phyloP scores from a whole-genome alignment of 2,113 vertebrate species.

The Octodon degus region DNA sequence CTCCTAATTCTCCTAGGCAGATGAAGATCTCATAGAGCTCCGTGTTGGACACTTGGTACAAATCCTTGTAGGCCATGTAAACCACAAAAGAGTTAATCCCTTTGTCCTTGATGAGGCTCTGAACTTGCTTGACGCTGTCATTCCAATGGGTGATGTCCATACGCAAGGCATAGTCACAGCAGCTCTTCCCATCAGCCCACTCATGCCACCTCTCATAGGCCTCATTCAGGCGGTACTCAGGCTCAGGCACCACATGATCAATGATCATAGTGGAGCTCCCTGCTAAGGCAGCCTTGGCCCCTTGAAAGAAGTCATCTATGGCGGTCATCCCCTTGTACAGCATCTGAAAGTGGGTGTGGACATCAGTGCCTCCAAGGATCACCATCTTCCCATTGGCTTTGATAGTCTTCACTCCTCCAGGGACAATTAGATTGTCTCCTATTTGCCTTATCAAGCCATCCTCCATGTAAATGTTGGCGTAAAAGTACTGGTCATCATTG shows the following conservation, averaged over 20 bases:
- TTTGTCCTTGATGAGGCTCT: conserved; percentile 94
- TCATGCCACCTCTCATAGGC: conserved; percentile 95
- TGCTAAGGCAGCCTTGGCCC: conserved; percentile 94
- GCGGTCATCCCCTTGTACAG: conserved; percentile 96
- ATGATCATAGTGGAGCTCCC: conserved; percentile 98
- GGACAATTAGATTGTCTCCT: conserved; percentile 98
- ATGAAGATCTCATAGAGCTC: conserved; percentile 98
- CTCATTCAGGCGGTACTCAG: conserved; percentile 90
- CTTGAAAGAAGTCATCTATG: conserved; percentile 96
- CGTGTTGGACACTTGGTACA: conserved; percentile 98
- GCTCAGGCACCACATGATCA: conserved; percentile 95
- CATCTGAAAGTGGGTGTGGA: conserved; percentile 98
- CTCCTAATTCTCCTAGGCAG: conserved; percentile 94
- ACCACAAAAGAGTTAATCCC: conserved; percentile 98
- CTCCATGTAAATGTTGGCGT: conserved; percentile 98
- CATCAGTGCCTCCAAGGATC: conserved; percentile 96
- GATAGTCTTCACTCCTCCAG: conserved; percentile 96
- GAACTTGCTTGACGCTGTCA: conserved; percentile 91
- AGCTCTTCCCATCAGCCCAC: conserved; percentile 95
- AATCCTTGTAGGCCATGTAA: conserved; percentile 98
- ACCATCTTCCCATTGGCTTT: conserved; percentile 99
- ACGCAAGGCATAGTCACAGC: conserved; percentile 95
- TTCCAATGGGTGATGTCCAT: conserved; percentile 97
- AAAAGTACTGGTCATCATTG: conserved; percentile 98
- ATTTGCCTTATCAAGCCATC: conserved; percentile 99